Conservation (phyloP, 2,888 invertebrate genomes). For the Unio pictorum region DNA sequence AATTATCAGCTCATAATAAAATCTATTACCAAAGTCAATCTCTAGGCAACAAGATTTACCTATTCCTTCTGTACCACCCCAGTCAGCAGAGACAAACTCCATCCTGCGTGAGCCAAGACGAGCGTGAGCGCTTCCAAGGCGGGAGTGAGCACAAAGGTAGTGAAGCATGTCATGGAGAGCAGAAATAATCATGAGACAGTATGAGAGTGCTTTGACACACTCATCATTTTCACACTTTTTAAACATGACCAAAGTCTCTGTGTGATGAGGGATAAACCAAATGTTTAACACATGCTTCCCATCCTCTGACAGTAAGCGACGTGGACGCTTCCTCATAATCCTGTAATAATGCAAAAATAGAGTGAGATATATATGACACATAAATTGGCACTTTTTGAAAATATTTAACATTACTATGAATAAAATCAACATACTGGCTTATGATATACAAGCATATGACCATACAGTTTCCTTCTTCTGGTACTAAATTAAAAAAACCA, state of each 20-base stretch:
- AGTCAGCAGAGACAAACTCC: constrained; percentile 67
- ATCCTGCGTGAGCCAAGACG: constrained; percentile 58
- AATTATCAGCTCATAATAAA: too few species aligned
- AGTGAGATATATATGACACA: background rate
- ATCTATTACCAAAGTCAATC: too few species aligned
- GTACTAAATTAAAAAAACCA: too few species aligned
- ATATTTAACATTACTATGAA: background rate
- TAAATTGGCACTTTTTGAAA: background rate
- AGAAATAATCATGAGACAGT: constrained; percentile 59
- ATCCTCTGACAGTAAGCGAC: constrained; percentile 62
- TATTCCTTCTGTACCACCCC: constrained; percentile 70
- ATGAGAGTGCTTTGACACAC: constrained; percentile 55
- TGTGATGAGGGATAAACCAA: constrained; percentile 71
- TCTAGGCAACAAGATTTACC: constrained; percentile 42
- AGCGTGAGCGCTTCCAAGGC: constrained; percentile 64
- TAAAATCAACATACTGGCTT: too few species aligned
- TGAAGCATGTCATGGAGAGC: constrained; percentile 69
- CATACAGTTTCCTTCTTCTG: too few species aligned
- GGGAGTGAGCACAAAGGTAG: constrained; percentile 68
- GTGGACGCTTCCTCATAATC: constrained; percentile 60
- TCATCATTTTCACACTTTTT: constrained; percentile 60
- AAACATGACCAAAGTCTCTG: constrained; percentile 67
- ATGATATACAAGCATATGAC: too few species aligned
- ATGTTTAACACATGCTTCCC: constrained; percentile 68
- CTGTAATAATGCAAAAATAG: constrained; percentile 32